Evolutionary conservation across 30 jellyfish, hydroid and myxozoan genomes (phyloP).

Genomic region (Phacellophora camtschatica): DNA sequence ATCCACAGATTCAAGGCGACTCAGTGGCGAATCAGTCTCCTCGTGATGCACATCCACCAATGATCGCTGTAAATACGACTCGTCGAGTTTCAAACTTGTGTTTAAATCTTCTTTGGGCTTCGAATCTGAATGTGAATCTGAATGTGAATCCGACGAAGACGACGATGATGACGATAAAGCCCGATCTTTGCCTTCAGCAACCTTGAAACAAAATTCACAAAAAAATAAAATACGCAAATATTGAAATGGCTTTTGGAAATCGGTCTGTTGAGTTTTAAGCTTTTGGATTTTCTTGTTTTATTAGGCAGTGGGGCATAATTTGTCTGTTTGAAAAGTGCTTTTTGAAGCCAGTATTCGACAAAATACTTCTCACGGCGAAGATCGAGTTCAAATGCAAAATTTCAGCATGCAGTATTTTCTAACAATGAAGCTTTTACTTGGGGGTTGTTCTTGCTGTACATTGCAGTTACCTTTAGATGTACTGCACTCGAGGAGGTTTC

Average conservation of each 20-base stretch:
- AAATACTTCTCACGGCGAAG: too few species aligned
- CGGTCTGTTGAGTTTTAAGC: not conserved
- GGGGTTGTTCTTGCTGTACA: too few species aligned
- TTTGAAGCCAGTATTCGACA: not conserved
- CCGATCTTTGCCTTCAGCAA: conserved; percentile 47
- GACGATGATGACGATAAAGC: conserved; percentile 12
- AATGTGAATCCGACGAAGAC: not conserved
- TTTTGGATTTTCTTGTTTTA: too few species aligned
- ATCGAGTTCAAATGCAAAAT: too few species aligned
- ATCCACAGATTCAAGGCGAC: conserved; percentile 37
- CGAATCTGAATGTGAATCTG: not conserved
- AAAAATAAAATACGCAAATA: not conserved
- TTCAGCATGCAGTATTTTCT: too few species aligned
- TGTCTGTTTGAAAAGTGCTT: not conserved
- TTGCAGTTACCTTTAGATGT: too few species aligned
- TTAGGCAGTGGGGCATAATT: too few species aligned
- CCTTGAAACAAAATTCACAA: not conserved
- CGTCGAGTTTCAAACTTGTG: conserved; percentile 50
- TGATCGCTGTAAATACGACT: conserved; percentile 32
- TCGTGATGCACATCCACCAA: not conserved
- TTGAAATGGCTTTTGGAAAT: not conserved
- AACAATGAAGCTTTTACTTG: too few species aligned
- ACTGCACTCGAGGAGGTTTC: too few species aligned
- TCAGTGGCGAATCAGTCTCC: conserved; percentile 28
- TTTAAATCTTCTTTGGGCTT: not conserved